Conservation (phyloP, 2,113 vertebrate genomes). For the Danio rerio region DNA sequence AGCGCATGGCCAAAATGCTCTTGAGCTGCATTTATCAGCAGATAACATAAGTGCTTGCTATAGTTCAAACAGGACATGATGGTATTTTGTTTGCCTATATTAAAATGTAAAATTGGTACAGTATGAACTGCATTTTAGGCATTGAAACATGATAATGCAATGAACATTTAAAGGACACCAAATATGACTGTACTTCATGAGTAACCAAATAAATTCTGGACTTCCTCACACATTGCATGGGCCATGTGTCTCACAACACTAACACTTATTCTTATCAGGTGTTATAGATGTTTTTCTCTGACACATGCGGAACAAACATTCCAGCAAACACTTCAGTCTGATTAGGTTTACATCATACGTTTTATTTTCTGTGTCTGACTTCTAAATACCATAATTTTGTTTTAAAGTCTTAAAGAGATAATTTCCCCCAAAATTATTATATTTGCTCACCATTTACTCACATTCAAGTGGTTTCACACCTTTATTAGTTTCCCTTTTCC, state of each 20-base stretch:
- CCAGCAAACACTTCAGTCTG: background rate
- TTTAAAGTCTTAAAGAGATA: too few relatives aligned
- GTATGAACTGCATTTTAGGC: background rate
- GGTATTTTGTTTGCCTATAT: background rate
- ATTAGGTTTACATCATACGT: background rate
- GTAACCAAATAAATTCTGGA: background rate
- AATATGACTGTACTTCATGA: background rate
- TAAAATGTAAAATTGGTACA: background rate
- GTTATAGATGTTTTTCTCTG: conserved; percentile 34
- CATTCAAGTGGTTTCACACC: too few relatives aligned
- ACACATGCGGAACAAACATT: conserved; percentile 35
- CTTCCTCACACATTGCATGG: background rate
- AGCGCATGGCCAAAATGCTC: conserved; percentile 11
- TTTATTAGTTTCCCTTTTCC: too few relatives aligned
- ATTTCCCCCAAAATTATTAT: too few relatives aligned
- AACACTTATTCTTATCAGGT: background rate
- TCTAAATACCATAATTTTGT: too few relatives aligned
- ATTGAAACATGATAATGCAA: too few relatives aligned
- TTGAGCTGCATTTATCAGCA: background rate
- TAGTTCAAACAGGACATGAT: background rate
- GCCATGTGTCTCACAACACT: background rate
- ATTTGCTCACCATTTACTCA: too few relatives aligned
- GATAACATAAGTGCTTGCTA: conserved; percentile 4
- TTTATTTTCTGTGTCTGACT: too few relatives aligned
- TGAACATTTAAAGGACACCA: background rate